Evolutionary conservation across 1,140 invertebrate genomes (phyloP).

Genomic region (Elymnias hypermnestra): DNA sequence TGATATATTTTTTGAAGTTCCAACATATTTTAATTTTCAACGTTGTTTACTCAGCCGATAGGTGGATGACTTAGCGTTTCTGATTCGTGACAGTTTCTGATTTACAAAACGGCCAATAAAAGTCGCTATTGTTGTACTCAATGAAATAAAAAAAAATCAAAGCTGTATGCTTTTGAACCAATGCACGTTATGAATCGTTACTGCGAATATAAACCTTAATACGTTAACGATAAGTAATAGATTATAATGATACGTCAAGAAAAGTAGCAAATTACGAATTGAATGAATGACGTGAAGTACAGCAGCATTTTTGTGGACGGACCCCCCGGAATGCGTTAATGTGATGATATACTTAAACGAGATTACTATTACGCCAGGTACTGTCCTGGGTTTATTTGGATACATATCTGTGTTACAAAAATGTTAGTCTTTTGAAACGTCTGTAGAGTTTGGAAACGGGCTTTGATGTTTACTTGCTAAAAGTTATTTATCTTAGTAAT

Average conservation of each 20-base stretch:
- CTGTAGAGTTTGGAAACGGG: too few relatives aligned
- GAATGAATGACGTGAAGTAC: slow-evolving; percentile 35
- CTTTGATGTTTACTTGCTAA: too few relatives aligned
- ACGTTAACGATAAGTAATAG: neutral
- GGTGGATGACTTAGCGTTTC: slow-evolving; percentile 52
- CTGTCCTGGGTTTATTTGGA: neutral
- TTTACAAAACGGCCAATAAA: slow-evolving; percentile 69
- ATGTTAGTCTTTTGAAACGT: too few relatives aligned
- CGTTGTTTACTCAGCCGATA: slow-evolving; percentile 66
- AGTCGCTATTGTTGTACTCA: slow-evolving; percentile 52
- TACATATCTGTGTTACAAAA: too few relatives aligned
- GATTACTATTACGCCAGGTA: neutral
- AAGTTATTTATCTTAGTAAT: too few relatives aligned
- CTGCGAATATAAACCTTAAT: slow-evolving; percentile 6
- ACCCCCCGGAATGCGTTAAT: slow-evolving; percentile 30
- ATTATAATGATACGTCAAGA: neutral
- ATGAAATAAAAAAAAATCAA: slow-evolving; percentile 46
- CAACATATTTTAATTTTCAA: slow-evolving; percentile 34
- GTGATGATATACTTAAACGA: slow-evolving; percentile 11
- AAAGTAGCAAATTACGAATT: slow-evolving; percentile 35
- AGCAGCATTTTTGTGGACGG: slow-evolving; percentile 30
- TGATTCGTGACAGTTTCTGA: slow-evolving; percentile 59
- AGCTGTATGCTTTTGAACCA: slow-evolving; percentile 41
- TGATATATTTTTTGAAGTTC: slow-evolving; percentile 20
- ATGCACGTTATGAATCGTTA: slow-evolving; percentile 9